A percentile compares a stretch with the other conserved stretches of the same genome.
phyloP scores from a whole-genome alignment of 2,888 invertebrate genomes.

The Drosophila ezoana region DNA sequence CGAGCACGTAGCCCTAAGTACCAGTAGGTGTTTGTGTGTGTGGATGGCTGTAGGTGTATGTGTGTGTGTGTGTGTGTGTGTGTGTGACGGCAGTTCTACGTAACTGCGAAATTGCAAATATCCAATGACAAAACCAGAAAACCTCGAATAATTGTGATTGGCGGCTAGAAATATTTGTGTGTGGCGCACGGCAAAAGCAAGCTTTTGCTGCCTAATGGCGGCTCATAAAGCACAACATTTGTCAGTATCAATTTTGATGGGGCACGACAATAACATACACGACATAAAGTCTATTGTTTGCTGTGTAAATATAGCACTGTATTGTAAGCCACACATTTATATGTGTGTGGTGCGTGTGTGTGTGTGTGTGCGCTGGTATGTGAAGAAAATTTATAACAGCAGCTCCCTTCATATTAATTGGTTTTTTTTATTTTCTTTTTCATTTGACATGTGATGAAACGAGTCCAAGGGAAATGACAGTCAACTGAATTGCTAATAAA shows the following conservation, averaged over 20 bases:
- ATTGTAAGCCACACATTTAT: slow-evolving; percentile 2
- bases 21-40: neutral
- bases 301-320: slow-evolving; percentile 45
- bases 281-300: slow-evolving; percentile 68
- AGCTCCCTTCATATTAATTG: slow-evolving; percentile 66
- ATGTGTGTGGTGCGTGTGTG: neutral
- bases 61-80: neutral
- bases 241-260: slow-evolving; percentile 74
- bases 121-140: slow-evolving; percentile 28
- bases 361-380: slow-evolving; percentile 2
- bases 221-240: slow-evolving; percentile 71
- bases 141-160: slow-evolving; percentile 72
- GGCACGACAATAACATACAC: slow-evolving; percentile 29
- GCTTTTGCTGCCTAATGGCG: slow-evolving; percentile 69
- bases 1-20: slow-evolving; percentile 42
- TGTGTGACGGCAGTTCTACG: slow-evolving; percentile 7
- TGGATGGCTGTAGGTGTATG: neutral
- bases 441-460: slow-evolving; percentile 41
- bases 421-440: slow-evolving; percentile 36
- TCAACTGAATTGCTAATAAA: slow-evolving; percentile 33
- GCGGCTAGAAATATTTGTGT: slow-evolving; percentile 55
- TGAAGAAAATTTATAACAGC: slow-evolving; percentile 58
- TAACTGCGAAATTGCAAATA: slow-evolving; percentile 52
- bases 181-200: slow-evolving; percentile 43
- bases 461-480: slow-evolving; percentile 39